Base-by-base conservation (phyloP, 2,888 invertebrate species). In the Sinodicranocentrus sp. region DNA sequence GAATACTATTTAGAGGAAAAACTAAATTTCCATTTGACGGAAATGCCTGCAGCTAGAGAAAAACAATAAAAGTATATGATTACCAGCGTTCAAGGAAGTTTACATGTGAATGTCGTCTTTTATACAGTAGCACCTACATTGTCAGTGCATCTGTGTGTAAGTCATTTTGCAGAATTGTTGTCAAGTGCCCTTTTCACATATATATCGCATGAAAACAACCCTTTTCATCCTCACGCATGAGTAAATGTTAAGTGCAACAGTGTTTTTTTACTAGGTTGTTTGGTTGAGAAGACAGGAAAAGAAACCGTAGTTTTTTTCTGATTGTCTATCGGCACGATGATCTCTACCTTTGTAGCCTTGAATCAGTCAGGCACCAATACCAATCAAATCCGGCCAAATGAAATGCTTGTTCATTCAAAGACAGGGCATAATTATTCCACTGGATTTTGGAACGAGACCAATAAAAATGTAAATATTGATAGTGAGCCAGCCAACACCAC, bases 381-480 rank as follows among this genome's bases (percentile, higher is more conserved):
- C n/a, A n/a, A n/a, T n/a, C n/a, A n/a, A n/a, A n/a, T n/a, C n/a
- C n/a, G n/a, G n/a, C n/a, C n/a, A n/a, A n/a, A n/a, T n/a, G n/a
- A n/a, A n/a, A n/a, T n/a, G n/a, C n/a, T n/a, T n/a, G n/a, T n/a
- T n/a, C n/a, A n/a, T n/a, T n/a, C n/a, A n/a, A n/a, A n/a, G n/a
- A n/a, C n/a, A n/a, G n/a, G n/a, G n/a, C n/a, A n/a, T n/a, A n/a
- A n/a, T n/a, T n/a, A n/a, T n/a, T n/a, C n/a, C n/a, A n/a, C 83
- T 77, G 77, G 77, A 76, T 83, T 75, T 72, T 79, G 73, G 70
- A 84, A 84, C 73, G 78, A 84, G 84, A 79, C 78, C 79, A 84
- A 84, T 84, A 84, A 84, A 84, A 79, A 84, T 84, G 84, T 84
- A 84, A 84, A 84, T 84, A 84, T 73, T 78, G 84, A 68, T 39